Evolutionary conservation across 2,797 vertebrate genomes (phyloP), one percentile per base, ranked within the genome.

Genomic region (Spinus olivaceus): DNA sequence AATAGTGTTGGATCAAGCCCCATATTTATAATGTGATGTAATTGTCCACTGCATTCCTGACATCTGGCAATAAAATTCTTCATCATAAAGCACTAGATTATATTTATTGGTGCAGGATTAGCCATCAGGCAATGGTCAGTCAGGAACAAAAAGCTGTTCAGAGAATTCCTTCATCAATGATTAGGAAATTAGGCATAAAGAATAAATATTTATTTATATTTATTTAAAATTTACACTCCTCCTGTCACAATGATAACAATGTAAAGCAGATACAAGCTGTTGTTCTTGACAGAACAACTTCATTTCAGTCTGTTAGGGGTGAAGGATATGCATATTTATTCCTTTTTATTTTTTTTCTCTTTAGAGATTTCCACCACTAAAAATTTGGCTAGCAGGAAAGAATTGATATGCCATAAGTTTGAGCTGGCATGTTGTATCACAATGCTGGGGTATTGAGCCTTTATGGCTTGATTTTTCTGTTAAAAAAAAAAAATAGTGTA

Each of bases 51-150:
- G 65, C 61, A 35, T 94, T 93, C 22, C 5, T 92, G 83, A 73
- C 77, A 95, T 85, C 90, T 95, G 88, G 81, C 88, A 81, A 12
- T 73, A 63, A 89, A 94, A 93, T 79, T 91, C 88, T 78, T 16
- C 1, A 5, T 86, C 64, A 44, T 77, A 74, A 89, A 87, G 33
- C 30, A 57, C 13, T 65, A 32, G 56, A 63, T 90, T 81, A 25
- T 85, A 74, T 67, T 87, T 83, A 85, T 56, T 83, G 23, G 20
- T 69, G 49, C 28, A 73, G 50, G 66, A 92, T 59, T 83, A 92
- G 35, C 63, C 69, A 50, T 37, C 56, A 65, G 87, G 51, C 37
- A 89, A n/a, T 37, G 53, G 42, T 61, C 51, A 49, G 35, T 61
- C 32, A 46, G n/a, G 35, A 89, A 25, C 27, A 60, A 78, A 88